Conservation (phyloP, 1,140 invertebrate genomes). For the Octopus sinensis region DNA sequence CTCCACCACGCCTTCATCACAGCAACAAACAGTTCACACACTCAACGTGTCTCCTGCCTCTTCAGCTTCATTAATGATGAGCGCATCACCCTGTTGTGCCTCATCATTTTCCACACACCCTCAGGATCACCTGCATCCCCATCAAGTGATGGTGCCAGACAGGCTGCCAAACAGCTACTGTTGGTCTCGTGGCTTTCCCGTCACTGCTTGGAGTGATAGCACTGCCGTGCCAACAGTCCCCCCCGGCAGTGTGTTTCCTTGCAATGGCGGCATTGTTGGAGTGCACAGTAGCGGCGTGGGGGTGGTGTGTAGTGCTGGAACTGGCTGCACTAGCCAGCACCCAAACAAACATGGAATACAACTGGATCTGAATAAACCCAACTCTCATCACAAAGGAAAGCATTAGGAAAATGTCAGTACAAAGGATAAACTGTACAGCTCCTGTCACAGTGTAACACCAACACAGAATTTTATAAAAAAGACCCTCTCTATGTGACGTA, state of each 20-base stretch:
- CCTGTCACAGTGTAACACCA: too few relatives aligned
- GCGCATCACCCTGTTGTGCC: neutral
- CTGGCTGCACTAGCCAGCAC: neutral
- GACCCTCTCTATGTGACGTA: too few relatives aligned
- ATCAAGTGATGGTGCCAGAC: neutral
- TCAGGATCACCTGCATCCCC: neutral
- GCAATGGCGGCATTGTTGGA: neutral
- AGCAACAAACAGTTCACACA: neutral
- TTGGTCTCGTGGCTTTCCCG: neutral
- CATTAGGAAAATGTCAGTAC: neutral
- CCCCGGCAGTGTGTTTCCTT: conserved; percentile 4
- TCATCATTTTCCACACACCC: neutral
- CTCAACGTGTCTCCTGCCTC: neutral
- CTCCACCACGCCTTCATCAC: neutral
- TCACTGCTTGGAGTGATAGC: neutral
- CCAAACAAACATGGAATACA: too few relatives aligned
- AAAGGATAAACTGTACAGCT: too few relatives aligned
- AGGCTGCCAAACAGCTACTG: neutral
- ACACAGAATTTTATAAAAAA: too few relatives aligned
- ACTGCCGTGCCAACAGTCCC: neutral
- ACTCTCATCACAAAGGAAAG: neutral
- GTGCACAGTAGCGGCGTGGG: neutral
- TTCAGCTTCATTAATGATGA: neutral
- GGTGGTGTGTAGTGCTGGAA: neutral
- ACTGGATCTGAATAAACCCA: neutral